These are phyloP conservation scores for Polymixis flavicincta DNA, from an alignment of 2,888 invertebrate species.

Conservation along the genomic window DNA sequence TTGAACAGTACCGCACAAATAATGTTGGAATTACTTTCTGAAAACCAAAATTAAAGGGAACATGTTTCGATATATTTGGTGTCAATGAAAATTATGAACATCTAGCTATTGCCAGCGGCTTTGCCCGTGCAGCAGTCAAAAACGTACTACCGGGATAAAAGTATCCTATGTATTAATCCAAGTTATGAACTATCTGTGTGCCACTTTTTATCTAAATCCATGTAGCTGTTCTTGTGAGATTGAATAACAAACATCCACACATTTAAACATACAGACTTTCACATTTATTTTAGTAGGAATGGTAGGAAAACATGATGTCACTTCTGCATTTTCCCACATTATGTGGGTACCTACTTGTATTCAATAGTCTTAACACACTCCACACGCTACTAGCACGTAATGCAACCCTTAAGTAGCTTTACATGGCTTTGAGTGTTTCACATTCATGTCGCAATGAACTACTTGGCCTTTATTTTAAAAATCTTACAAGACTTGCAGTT, in stretches of 20 bases:
- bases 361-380: conserved; percentile 27
- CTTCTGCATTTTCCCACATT: conserved; percentile 1
- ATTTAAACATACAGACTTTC: too few relatives aligned
- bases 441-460: conserved; percentile 41
- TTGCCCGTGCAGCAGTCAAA: too few relatives aligned
- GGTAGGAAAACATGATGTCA: neutral
- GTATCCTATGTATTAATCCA: too few relatives aligned
- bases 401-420: conserved; percentile 41
- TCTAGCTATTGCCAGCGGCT: too few relatives aligned
- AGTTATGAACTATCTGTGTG: too few relatives aligned
- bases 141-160: too few relatives aligned
- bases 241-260: too few relatives aligned
- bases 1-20: conserved; percentile 43
- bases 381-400: conserved; percentile 24
- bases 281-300: too few relatives aligned
- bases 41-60: conserved; percentile 28
- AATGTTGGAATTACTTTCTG: conserved; percentile 38
- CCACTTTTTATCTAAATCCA: too few relatives aligned
- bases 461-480: conserved; percentile 46
- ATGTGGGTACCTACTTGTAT: conserved; percentile 25
- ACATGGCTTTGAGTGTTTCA: conserved; percentile 38
- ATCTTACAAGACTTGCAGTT: conserved; percentile 14
- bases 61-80: conserved; percentile 2
- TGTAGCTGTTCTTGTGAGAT: too few relatives aligned
- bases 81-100: neutral